Percentiles rank a stretch among this genome's conserved stretches.
Evolutionary conservation across 2,888 invertebrate species (phyloP).

Genomic region (Ametastegia equiseti): DNA sequence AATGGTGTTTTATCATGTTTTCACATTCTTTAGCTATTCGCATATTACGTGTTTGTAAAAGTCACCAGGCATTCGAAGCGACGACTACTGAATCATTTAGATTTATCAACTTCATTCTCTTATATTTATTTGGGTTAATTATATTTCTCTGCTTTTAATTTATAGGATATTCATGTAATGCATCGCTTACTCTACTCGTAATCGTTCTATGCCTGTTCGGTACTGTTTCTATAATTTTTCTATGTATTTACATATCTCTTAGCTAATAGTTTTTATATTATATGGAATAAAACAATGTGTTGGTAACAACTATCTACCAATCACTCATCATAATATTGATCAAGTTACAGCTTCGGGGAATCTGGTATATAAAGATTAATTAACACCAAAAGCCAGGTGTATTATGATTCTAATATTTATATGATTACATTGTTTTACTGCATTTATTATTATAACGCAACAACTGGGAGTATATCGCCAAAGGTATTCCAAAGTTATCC

Average conservation of each 20-base stretch:
- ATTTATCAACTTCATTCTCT: neutral
- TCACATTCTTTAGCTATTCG: neutral
- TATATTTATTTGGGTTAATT: slow-evolving; percentile 12
- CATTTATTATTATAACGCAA: neutral
- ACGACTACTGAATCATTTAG: slow-evolving; percentile 25
- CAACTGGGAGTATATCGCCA: slow-evolving; percentile 13
- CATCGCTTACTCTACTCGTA: slow-evolving; percentile 38
- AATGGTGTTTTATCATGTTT: neutral
- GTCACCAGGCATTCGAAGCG: slow-evolving; percentile 1
- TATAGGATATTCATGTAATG: slow-evolving; percentile 12
- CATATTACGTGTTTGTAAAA: neutral
- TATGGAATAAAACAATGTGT: slow-evolving; percentile 30
- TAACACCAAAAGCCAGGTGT: neutral
- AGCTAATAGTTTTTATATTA: neutral
- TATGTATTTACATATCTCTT: neutral
- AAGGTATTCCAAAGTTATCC: neutral
- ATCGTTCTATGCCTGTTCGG: slow-evolving; percentile 4
- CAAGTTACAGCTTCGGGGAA: neutral
- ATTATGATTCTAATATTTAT: no score
- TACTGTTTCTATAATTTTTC: slow-evolving; percentile 22
- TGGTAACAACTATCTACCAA: neutral
- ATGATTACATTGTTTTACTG: slow-evolving; percentile 38
- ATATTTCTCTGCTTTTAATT: slow-evolving; percentile 6
- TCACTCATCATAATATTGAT: neutral
- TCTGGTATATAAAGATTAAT: neutral